These are phyloP conservation scores for Dendropsophus ebraccatus DNA, from an alignment of 2,113 vertebrate species.

Conservation along the genomic window DNA sequence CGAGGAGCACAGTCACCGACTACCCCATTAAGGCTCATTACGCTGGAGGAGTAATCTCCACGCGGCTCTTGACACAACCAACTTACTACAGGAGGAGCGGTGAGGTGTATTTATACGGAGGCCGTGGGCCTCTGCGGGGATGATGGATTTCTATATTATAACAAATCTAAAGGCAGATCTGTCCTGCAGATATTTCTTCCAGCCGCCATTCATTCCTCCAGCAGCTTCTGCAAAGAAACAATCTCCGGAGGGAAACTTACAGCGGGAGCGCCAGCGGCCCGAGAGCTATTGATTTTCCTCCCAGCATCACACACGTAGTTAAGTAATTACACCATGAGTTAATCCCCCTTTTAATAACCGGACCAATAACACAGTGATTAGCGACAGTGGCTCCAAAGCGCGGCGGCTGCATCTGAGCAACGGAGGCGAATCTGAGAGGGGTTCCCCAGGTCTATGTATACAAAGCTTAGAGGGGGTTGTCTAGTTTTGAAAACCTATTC, in stretches of 20 bases:
- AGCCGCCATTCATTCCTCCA: slow-evolving; percentile 4
- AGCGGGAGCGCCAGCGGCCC: not conserved
- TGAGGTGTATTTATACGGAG: not conserved
- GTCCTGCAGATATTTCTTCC: slow-evolving; percentile 7
- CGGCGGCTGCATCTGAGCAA: not conserved
- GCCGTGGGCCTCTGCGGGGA: not conserved
- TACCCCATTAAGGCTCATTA: not conserved
- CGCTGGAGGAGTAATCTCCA: not conserved
- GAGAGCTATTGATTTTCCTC: slow-evolving; percentile 33
- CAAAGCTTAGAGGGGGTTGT: not conserved
- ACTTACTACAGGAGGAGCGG: not conserved
- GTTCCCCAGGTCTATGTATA: not conserved
- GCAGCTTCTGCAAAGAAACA: not conserved
- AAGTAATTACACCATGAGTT: slow-evolving; percentile 40
- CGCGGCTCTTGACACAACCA: not conserved
- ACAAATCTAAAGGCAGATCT: not conserved
- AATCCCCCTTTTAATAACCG: slow-evolving; percentile 25
- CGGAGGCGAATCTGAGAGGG: not conserved
- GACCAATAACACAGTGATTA: slow-evolving; percentile 31
- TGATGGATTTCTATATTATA: not conserved
- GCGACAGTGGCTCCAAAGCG: not conserved
- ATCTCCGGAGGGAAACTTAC: slow-evolving; percentile 4
- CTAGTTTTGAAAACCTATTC: not conserved
- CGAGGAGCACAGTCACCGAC: not conserved
- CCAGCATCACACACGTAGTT: slow-evolving; percentile 25